Conservation (phyloP, 2,113 vertebrate genomes). For the Chaetura pelagica region DNA sequence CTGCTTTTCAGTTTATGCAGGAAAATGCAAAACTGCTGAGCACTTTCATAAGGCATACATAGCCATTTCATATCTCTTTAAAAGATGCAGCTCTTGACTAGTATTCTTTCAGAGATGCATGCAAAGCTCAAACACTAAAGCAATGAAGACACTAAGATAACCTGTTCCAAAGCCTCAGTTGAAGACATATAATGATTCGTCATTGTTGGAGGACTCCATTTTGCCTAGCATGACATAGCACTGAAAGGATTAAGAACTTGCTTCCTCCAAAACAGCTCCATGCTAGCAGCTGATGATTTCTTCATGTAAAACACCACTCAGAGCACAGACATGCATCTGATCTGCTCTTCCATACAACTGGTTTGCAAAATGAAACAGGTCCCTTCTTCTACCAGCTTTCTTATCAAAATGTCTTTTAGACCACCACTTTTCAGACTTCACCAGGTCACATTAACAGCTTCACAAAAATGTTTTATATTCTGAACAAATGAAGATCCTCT, state of each 20-base stretch:
- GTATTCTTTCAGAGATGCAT: neutral
- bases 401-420: neutral
- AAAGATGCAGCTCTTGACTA: neutral
- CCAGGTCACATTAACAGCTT: neutral
- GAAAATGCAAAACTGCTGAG: neutral
- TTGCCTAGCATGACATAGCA: neutral
- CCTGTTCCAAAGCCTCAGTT: neutral
- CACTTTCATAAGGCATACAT: neutral
- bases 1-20: neutral
- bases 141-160: neutral
- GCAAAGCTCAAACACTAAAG: neutral
- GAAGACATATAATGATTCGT: neutral
- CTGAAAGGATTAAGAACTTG: neutral
- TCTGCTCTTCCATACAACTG: neutral
- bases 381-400: neutral
- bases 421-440: neutral
- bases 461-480: neutral
- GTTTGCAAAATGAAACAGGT: neutral
- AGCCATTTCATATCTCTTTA: neutral
- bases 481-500: neutral
- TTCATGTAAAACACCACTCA: neutral
- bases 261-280: neutral
- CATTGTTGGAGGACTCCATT: neutral
- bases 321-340: neutral
- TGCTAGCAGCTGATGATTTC: neutral